Base-by-base conservation (phyloP, 2,888 invertebrate genomes). In the Aethes cnicana region DNA sequence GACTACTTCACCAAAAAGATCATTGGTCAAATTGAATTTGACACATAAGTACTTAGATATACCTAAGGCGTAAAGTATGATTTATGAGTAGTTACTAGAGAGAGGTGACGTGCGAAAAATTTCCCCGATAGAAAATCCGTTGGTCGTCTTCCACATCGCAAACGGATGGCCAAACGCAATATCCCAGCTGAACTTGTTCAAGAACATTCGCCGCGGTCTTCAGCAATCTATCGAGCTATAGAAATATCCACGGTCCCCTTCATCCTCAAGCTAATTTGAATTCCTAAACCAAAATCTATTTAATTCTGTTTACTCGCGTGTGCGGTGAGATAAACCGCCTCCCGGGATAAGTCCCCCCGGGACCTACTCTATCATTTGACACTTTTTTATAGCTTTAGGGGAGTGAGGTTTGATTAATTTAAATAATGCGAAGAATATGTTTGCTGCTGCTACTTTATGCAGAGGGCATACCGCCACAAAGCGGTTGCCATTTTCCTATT, bases 321-420 rank as follows among this genome's bases (percentile, higher is more conserved):
- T 53, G 64, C 64, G 56, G 61, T 44, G 68, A 61, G 74, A 74
- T 74, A 74, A 74, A 68, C 64, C 62, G 41, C 41, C 70, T 64
- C 68, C 4, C 5, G 71, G 64, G 68, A 47, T 9, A 12, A 32
- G 8, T 28, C 17, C 37, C 30, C 33, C 5, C 9, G 48, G 44
- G 28, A 36, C 41, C 41, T 21, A 32, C 36, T 43, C 18, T 21
- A 53, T 53, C 50, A 36, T 50, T 50, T 44, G 50, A 44, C 50
- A 50, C 50, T 50, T 44, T 17, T 43, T 21, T 28, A 39, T 14
- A 21, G 20, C n/a, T 47, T 33, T 16, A 16, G 35, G 41, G 43
- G 36, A 18, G 49, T 37, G 43, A 18, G 26, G 6, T 8, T 28
- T 30, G 23, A 50, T 30, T 43, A 28, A 50, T 39, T 39, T 23